phyloP scores from a whole-genome alignment of 2,797 vertebrate genomes.

The Enteromius thamalakanensis region DNA sequence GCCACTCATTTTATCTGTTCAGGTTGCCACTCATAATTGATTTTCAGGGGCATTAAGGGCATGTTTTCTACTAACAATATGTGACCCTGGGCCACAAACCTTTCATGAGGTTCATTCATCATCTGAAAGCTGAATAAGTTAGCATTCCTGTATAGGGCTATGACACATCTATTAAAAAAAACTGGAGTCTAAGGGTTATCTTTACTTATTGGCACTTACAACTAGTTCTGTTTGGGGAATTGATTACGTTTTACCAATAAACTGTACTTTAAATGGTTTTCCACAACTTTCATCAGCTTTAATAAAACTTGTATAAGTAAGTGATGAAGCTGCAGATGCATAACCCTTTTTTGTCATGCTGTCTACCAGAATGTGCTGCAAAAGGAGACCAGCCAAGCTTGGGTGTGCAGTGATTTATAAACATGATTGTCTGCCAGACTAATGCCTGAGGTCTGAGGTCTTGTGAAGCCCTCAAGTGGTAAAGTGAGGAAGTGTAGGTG shows the following conservation, averaged over 20 bases:
- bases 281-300: not conserved
- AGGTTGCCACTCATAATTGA: not conserved
- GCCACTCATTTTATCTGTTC: not conserved
- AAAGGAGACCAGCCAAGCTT: conserved; percentile 5
- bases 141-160: too few species aligned
- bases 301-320: not conserved
- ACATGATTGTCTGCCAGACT: not conserved
- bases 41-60: not conserved
- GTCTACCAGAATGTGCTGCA: conserved; percentile 10
- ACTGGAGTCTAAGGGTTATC: too few species aligned
- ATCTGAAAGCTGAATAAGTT: too few species aligned
- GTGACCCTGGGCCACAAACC: too few species aligned
- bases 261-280: not conserved
- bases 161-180: too few species aligned
- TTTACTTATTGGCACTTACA: too few species aligned
- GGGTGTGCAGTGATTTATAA: conserved; percentile 4
- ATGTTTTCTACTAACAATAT: not conserved
- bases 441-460: conserved; percentile 43
- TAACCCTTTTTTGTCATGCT: not conserved
- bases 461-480: conserved; percentile 57
- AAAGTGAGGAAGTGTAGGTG: conserved; percentile 4
- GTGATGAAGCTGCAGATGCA: not conserved
- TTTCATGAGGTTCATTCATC: too few species aligned
- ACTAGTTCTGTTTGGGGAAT: not conserved
- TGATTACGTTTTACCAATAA: not conserved